phyloP scores from a whole-genome alignment of 2,888 invertebrate species.

The Smittia sp. region DNA sequence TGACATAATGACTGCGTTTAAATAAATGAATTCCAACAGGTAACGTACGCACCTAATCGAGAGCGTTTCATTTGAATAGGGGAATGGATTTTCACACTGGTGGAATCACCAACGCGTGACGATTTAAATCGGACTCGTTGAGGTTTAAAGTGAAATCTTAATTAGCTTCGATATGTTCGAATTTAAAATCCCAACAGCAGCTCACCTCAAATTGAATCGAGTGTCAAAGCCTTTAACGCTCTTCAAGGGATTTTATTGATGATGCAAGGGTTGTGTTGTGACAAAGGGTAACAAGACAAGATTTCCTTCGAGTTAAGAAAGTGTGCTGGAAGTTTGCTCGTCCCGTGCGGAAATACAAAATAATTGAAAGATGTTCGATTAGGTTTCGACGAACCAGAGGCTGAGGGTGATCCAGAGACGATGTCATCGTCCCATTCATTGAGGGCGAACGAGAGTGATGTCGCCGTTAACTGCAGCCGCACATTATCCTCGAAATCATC shows the following conservation, averaged over 20 bases:
- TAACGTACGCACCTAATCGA: constrained; percentile 25
- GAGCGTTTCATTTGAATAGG: constrained; percentile 16
- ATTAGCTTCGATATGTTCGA: neutral
- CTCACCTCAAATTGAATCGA: neutral
- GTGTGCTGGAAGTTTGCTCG: constrained; percentile 22
- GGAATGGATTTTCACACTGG: neutral
- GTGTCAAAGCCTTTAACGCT: constrained; percentile 5
- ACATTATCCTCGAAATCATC: neutral
- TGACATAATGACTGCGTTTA: constrained; percentile 17
- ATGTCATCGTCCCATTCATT: neutral
- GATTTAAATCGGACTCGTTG: neutral
- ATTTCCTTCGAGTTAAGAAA: constrained; percentile 20
- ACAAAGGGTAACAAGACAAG: constrained; percentile 20
- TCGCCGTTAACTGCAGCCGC: neutral
- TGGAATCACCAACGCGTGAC: neutral
- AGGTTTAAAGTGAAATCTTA: neutral
- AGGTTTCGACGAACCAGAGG: neutral
- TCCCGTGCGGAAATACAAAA: constrained; percentile 25
- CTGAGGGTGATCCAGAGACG: too few relatives aligned
- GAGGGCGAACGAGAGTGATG: too few relatives aligned
- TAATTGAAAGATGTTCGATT: constrained; percentile 18
- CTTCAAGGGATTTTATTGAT: constrained; percentile 5
- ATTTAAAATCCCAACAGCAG: neutral
- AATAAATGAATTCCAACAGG: constrained; percentile 25
- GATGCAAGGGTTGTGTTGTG: constrained; percentile 6